phyloP scores from a whole-genome alignment of 2,797 vertebrate species.

The Choloepus didactylus region DNA sequence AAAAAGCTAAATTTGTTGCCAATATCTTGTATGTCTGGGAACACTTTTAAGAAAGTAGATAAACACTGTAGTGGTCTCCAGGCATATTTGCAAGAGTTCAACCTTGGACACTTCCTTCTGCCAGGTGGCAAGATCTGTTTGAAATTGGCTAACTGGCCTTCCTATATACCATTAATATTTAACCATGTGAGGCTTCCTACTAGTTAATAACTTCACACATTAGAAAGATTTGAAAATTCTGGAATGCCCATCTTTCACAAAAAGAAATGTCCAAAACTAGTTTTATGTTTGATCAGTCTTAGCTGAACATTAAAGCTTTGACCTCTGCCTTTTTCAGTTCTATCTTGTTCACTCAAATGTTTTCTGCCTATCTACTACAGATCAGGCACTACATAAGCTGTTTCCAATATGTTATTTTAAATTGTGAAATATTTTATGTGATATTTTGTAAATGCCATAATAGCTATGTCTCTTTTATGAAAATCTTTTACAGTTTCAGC shows the following conservation, averaged over 20 bases:
- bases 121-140: not conserved
- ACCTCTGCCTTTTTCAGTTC: constrained; percentile 2
- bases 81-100: not conserved
- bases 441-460: constrained; percentile 15
- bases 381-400: not conserved
- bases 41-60: not conserved
- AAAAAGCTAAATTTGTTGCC: constrained; percentile 22
- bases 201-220: not conserved
- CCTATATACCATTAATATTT: not conserved
- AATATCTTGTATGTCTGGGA: not conserved
- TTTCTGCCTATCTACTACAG: not conserved
- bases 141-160: not conserved
- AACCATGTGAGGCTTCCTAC: not conserved
- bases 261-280: not conserved
- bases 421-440: constrained; percentile 30
- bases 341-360: not conserved
- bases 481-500: constrained; percentile 75
- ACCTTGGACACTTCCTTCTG: not conserved
- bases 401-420: constrained; percentile 29
- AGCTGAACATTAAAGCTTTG: not conserved
- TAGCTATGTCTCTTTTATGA: constrained; percentile 12
- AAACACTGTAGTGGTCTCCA: not conserved
- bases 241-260: not conserved
- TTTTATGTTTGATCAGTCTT: not conserved
- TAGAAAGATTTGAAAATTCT: constrained; percentile 31